Evolutionary conservation across 2,113 vertebrate genomes (phyloP), one percentile per base, ranked within the genome.

Genomic region (Crypturellus undulatus): DNA sequence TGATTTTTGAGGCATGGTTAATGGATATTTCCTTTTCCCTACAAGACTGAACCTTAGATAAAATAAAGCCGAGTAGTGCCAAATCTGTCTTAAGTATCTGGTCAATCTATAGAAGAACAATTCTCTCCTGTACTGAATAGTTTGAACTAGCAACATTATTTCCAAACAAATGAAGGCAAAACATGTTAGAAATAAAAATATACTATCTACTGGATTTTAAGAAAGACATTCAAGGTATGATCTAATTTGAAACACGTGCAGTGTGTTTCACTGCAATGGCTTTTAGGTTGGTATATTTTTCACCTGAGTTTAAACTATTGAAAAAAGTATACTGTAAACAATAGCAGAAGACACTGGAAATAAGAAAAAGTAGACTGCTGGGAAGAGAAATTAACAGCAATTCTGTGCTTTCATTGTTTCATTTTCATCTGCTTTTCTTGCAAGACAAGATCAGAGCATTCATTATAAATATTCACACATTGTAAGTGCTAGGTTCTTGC

Each of bases 261-360:
- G 40, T 42, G 40, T 42, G 40, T 42, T 42, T 42, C 40, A 42
- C 40, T 42, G 40, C 89, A 84, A 95, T 45, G 79, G 34, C 62
- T 97, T 54, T 94, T 85, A 93, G 73, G 62, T 81, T 94, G 36
- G 51, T 80, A 38, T 62, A 92, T 71, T 94, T 91, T 91, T 89
- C 89, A 68, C 32, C 71, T 79, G 94, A 93, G 94, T 72, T 67
- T 95, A 59, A 96, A 71, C 10, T 92, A 91, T 86, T 94, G 58
- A 94, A 96, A 93, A 95, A 97, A 91, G 65, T 90, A 90, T 85
- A 93, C 93, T 96, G 91, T 94, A 96, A 89, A 56, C 93, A 60
- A 65, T 32, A 95, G 86, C 22, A 88, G 92, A 92, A 79, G 73
- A 90, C 45, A 96, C 92, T 77, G 95, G 69, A 75, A 54, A 89